These are phyloP conservation scores for Chirona hameri DNA, from an alignment of 2,888 invertebrate species.

Conservation along the genomic window DNA sequence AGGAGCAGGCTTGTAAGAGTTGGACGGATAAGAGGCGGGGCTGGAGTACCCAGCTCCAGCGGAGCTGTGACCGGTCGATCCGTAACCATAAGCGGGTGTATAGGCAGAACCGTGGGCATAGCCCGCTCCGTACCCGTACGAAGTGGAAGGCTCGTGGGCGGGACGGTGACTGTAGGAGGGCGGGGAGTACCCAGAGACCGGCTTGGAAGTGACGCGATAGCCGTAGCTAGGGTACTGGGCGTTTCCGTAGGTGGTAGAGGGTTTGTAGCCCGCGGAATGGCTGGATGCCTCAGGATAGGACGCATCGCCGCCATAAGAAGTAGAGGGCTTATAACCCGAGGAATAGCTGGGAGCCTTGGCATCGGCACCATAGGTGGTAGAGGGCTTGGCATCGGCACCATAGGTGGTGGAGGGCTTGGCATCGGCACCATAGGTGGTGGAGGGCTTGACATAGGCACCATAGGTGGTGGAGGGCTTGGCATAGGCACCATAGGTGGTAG, in stretches of 20 bases:
- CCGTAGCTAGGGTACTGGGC: not conserved
- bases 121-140: not conserved
- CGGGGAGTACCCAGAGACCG: not conserved
- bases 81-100: not conserved
- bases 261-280: not conserved
- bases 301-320: not conserved
- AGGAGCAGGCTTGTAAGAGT: not conserved
- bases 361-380: not conserved
- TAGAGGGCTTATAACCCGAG: not conserved
- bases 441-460: not conserved
- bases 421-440: not conserved
- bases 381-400: not conserved
- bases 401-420: not conserved
- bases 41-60: not conserved
- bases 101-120: not conserved
- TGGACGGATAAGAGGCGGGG: not conserved
- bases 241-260: not conserved
- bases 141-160: not conserved
- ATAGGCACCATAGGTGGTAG: not conserved
- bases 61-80: not conserved
- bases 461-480: not conserved
- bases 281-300: not conserved
- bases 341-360: not conserved
- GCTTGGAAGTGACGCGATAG: not conserved
- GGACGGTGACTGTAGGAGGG: not conserved